Evolutionary conservation across 2,797 vertebrate species (phyloP).

Genomic region (Cetoscarus ocellatus): DNA sequence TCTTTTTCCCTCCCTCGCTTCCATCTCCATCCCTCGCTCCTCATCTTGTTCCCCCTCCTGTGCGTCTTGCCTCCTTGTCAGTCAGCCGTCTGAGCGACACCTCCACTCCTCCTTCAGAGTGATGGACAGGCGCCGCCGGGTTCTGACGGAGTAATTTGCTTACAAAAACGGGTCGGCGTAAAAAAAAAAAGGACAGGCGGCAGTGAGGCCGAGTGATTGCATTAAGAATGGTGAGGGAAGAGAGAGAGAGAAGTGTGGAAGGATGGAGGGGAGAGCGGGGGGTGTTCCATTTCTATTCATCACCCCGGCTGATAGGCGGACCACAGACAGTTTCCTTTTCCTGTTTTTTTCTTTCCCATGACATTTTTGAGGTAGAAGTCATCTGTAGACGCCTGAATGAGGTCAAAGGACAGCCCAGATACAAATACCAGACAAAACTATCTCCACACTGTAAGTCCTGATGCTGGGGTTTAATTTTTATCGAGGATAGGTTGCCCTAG

Average conservation of each 20-base stretch:
- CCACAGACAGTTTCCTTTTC: slow-evolving; percentile 49
- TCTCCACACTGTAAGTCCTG: background rate
- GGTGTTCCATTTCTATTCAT: slow-evolving; percentile 81
- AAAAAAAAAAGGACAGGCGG: slow-evolving; percentile 66
- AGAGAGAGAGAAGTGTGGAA: slow-evolving; percentile 12
- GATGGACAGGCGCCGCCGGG: slow-evolving; percentile 83
- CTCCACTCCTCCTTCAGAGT: slow-evolving; percentile 77
- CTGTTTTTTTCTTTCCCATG: slow-evolving; percentile 30
- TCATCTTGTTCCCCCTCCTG: slow-evolving; percentile 65
- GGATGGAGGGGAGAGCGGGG: slow-evolving; percentile 14
- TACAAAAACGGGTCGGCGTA: slow-evolving; percentile 75
- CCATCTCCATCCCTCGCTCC: slow-evolving; percentile 28
- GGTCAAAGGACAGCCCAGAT: slow-evolving; percentile 34
- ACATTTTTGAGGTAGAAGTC: slow-evolving; percentile 55
- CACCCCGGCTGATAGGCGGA: slow-evolving; percentile 68
- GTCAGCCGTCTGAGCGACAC: slow-evolving; percentile 85
- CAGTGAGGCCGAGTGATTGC: slow-evolving; percentile 80
- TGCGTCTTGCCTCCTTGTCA: slow-evolving; percentile 81
- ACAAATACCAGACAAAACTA: slow-evolving; percentile 22
- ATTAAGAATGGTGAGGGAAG: slow-evolving; percentile 67
- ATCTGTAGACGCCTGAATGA: slow-evolving; percentile 23
- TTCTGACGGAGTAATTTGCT: slow-evolving; percentile 91
- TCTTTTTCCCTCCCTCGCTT: slow-evolving; percentile 38
- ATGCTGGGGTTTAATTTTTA: background rate
- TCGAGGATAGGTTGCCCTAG: background rate